Evolutionary conservation across 2,113 vertebrate species (phyloP), one percentile per base, ranked within the genome.

Genomic region (Myocastor coypus): DNA sequence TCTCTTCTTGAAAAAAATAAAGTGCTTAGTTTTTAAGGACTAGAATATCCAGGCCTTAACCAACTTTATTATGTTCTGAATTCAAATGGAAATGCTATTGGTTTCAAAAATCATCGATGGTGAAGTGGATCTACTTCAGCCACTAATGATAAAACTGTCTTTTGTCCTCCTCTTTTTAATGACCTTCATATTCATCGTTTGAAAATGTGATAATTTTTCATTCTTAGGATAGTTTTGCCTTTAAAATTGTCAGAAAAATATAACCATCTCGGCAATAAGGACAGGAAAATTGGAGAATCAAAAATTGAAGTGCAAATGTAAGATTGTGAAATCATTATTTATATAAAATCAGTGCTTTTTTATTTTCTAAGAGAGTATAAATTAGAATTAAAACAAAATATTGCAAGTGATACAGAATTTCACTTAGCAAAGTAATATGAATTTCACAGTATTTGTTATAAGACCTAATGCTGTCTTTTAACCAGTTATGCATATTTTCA

Each of bases 151-250:
- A 40, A 80, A 8, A 55, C 7, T 83, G 16, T 71, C 75, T 66
- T 94, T 77, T 24, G 3, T 83, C 13, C 14, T 34, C 19, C 69
- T 87, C 24, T 81, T 89, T 92, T 84, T 50, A 73, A 75, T 30
- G 87, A 57, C 26, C 68, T 92, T 59, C 59, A 30, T 66, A 71
- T 30, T n/a, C 83, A 78, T 96, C 86, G 68, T 32, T 73, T 77
- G 37, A 61, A 28, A 88, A 73, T 17, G 12, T 89, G 17, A 9
- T 3, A 40, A 46, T 10, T 80, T 34, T 81, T 92, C 30, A 82
- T 89, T 52, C 30, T 73, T 88, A 63, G 52, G 40, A 63, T 34
- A 96, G 8, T 81, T 81, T 95, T 95, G 30, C 59, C 78, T 93
- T 83, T 30, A 89, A 89, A 87, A 69, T 50, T 59, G 86, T 89